These are phyloP conservation scores for Calliphora vomitoria DNA, from an alignment of 2,888 invertebrate genomes.

Conservation along the genomic window DNA sequence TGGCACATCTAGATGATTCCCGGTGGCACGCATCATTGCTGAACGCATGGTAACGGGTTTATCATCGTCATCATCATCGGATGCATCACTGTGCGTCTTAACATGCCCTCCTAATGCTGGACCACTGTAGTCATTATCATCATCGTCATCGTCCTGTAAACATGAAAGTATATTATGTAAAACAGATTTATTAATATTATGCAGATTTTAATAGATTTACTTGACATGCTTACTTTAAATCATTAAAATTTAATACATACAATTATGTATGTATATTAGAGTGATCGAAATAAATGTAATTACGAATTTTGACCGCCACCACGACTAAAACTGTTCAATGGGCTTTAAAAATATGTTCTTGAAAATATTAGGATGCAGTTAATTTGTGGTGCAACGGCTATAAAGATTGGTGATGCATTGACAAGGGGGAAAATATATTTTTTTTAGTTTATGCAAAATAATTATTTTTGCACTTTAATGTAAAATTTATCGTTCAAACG, in stretches of 20 bases:
- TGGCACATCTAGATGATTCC: conserved; percentile 83
- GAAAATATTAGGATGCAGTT: no score
- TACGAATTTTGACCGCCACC: no score
- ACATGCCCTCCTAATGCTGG: conserved; percentile 84
- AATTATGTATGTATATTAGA: background rate
- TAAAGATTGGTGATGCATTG: no score
- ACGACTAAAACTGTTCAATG: no score
- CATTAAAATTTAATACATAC: background rate
- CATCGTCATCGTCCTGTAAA: conserved; percentile 81
- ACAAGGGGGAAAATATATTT: no score
- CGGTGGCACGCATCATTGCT: conserved; percentile 76
- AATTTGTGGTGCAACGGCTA: no score
- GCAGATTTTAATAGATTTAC: background rate
- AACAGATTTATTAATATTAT: conserved; percentile 5
- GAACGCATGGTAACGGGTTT: conserved; percentile 84
- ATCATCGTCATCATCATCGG: conserved; percentile 85
- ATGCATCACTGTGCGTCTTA: conserved; percentile 83
- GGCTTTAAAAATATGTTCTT: no score
- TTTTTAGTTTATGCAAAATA: no score
- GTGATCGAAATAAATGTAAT: no score
- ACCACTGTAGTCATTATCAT: conserved; percentile 85
- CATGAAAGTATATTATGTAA: background rate
- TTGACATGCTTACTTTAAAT: conserved; percentile 33
- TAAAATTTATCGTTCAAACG: no score
- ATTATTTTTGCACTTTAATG: no score